Base-by-base conservation (phyloP, 2,113 vertebrate genomes). In the Pseudopipra pipra region DNA sequence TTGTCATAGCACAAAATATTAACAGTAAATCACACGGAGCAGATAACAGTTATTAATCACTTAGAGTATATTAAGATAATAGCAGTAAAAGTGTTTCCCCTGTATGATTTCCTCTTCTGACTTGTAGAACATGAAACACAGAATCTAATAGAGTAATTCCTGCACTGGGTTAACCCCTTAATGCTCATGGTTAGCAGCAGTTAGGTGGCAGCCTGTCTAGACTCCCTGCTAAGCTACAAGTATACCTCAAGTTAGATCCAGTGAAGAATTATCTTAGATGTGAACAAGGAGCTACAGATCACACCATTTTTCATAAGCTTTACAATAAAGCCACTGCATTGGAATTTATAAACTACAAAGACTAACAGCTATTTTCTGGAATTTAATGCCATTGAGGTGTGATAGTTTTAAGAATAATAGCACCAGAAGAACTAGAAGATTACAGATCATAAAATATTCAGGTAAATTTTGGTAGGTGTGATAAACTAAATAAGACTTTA, bases 381-480 rank as follows among this genome's bases (percentile, higher is more conserved):
- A 62, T 8, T 66, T 63, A 67, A 33, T 1, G 1, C 3, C n/a
- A 70, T 35, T 46, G 9, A 77, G 31, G 35, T 52, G 22, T 66
- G 14, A 56, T 28, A 62, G 8, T 56, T 70, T 33, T 23, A 61
- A 72, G 27, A 76, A 35, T 33, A 85, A 61, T 18, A 79, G 4
- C 8, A 65, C 6, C 23, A 76, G 16, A 88, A 92, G 58, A 83
- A 52, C 16, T 15, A 52, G 24, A 49, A 5, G 10, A 72, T 18
- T 0, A 0, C 2, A 35, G 7, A 47, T 44, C 7, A 39, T 52
- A 7, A 79, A 79, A 65, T 18, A 5, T n/a, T 87, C 43, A 44
- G 30, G 23, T 68, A 43, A 55, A 43, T 63, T 78, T 73, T 58
- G 4, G 8, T 55, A 74, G 49, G 14, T 75, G 6, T 28, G 20